Evolutionary conservation across 2,888 invertebrate species (phyloP), one percentile per base, ranked within the genome.

Genomic region (Pheosia gnoma): DNA sequence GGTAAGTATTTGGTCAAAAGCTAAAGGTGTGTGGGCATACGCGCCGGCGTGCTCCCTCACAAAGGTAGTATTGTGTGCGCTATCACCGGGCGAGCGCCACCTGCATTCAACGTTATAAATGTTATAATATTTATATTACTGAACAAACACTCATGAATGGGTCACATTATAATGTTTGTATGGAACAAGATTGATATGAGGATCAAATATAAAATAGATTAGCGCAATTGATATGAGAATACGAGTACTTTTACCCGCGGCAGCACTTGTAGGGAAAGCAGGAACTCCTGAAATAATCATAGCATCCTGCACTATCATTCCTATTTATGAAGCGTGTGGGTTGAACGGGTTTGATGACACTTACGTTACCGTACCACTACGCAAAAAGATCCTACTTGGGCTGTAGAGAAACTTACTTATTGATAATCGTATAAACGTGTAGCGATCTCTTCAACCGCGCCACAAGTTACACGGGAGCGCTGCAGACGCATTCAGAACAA

Each of bases 91-190:
- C 37, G 11, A 5, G 25, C 49, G 39, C 62, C 71, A 75, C 75
- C 74, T 74, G 75, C 70, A 52, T 60, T 53, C 60, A 59, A 64
- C 60, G 39, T 45, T 58, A 66, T 25, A 66, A 59, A 64, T 59
- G 39, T 45, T 58, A 66, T 25, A 66, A 66, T 74, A 68, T 51
- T 51, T 13, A 25, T 51, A 25, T 51, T 2, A 47, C 47, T 58
- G 6, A 39, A 58, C 53, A 67, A 75, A 75, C 61, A 70, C 63
- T 61, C 51, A 62, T 68, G 38, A 63, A 70, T 58, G 65, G 65
- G 63, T 66, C 61, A 57, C 63, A 25, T 56, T 62, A 54, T 8
- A 13, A 47, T 61, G 43, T 37, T 36, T 57, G 13, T 65, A 59
- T 61, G 61, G 60, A 53, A 49, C 47, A 52, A 13, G 59, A 38